Percentiles rank a stretch among this genome's conserved stretches.
Conservation (phyloP, 2,797 vertebrate species). For the Meriones psammophilus region DNA sequence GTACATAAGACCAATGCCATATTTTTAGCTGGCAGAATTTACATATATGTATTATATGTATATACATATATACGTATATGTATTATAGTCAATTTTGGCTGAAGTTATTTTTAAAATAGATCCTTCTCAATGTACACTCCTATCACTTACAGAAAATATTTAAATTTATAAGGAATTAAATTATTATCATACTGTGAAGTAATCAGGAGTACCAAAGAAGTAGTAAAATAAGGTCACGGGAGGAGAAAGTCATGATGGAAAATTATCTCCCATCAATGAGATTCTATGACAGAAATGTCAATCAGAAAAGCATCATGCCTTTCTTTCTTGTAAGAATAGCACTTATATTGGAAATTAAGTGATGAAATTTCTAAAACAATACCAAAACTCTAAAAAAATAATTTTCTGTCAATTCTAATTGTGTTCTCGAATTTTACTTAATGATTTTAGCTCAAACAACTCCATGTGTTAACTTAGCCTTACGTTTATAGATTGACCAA, state of each 20-base stretch:
- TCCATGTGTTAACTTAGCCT: not conserved
- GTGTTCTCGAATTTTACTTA: conserved; percentile 43
- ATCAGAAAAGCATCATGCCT: conserved; percentile 75
- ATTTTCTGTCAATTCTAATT: conserved; percentile 32
- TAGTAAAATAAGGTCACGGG: conserved; percentile 79
- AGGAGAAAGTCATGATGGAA: conserved; percentile 83
- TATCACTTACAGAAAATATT: conserved; percentile 83
- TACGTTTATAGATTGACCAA: conserved; percentile 25
- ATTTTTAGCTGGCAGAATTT: conserved; percentile 85
- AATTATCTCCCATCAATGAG: conserved; percentile 82
- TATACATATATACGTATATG: not conserved
- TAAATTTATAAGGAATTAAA: conserved; percentile 77
- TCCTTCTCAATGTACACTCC: conserved; percentile 79
- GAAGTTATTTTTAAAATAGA: conserved; percentile 77
- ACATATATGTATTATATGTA: not conserved
- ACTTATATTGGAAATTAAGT: conserved; percentile 56
- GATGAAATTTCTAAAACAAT: conserved; percentile 56
- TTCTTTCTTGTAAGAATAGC: conserved; percentile 55
- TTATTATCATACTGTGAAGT: conserved; percentile 80
- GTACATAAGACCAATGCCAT: conserved; percentile 78
- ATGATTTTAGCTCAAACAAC: conserved; percentile 6
- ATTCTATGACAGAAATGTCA: conserved; percentile 74
- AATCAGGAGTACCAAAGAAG: conserved; percentile 82
- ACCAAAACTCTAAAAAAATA: not conserved
- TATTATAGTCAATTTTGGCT: conserved; percentile 63